These are phyloP conservation scores for Astropecten irregularis DNA, from an alignment of 53 echinoderm and acorn worm genomes.

Conservation along the genomic window DNA sequence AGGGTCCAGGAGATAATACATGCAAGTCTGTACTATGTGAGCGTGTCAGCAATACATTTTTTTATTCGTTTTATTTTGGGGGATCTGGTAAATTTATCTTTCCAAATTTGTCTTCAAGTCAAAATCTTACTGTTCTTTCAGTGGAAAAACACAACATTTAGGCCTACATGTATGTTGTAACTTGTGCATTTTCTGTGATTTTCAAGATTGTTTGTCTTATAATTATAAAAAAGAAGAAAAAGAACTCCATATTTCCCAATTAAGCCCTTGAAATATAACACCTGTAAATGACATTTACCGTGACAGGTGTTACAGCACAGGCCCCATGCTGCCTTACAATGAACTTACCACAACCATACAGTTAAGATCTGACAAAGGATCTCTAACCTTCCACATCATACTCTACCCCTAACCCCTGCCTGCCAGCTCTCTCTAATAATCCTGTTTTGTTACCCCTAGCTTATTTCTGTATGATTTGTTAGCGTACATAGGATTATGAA, in stretches of 20 bases:
- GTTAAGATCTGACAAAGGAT: slow-evolving; percentile 9
- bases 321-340: slow-evolving; percentile 26
- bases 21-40: too few relatives aligned
- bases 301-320: slow-evolving; percentile 5
- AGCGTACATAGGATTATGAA: slow-evolving; percentile 5
- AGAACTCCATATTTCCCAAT: neutral
- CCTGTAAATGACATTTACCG: neutral
- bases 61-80: too few relatives aligned
- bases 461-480: neutral
- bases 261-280: neutral
- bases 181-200: too few relatives aligned
- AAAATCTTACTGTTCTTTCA: too few relatives aligned
- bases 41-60: too few relatives aligned
- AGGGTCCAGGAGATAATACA: too few relatives aligned
- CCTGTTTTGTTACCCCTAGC: slow-evolving; percentile 19
- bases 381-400: slow-evolving; percentile 3
- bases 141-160: too few relatives aligned
- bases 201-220: too few relatives aligned
- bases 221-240: neutral
- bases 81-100: too few relatives aligned
- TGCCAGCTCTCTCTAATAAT: neutral
- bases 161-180: too few relatives aligned
- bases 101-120: too few relatives aligned
- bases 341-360: neutral
- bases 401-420: slow-evolving; percentile 1